Percentiles rank a stretch among this genome's conserved stretches.
These are phyloP conservation scores for Lacerta bilineata DNA, from an alignment of 2,797 vertebrate genomes.

Conservation along the genomic window DNA sequence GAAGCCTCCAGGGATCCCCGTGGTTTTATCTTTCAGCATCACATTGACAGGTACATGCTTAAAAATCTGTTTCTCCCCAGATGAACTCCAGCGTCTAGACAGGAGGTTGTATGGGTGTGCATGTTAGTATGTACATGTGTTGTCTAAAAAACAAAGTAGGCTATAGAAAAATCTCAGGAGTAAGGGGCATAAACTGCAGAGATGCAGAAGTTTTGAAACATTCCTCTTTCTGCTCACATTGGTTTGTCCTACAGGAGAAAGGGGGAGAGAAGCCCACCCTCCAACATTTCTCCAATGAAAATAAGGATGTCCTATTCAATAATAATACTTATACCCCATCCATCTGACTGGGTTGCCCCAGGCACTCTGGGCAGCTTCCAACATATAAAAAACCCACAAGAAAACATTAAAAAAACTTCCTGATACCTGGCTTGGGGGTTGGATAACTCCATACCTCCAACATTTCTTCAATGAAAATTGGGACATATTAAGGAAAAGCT, in stretches of 20 bases:
- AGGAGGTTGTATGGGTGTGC: conserved; percentile 15
- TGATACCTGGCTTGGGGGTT: too few species aligned
- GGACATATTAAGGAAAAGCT: too few species aligned
- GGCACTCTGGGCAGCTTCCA: too few species aligned
- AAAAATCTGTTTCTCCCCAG: conserved; percentile 57
- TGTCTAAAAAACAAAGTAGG: conserved; percentile 39
- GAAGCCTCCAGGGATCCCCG: conserved; percentile 30
- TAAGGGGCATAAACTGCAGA: conserved; percentile 4
- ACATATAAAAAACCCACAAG: too few species aligned
- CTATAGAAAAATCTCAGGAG: conserved; percentile 3
- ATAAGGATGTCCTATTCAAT: too few species aligned
- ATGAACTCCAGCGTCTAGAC: conserved; percentile 39
- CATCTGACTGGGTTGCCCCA: too few species aligned
- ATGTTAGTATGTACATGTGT: not conserved
- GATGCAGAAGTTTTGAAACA: not conserved
- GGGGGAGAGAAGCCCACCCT: not conserved
- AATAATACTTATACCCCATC: too few species aligned
- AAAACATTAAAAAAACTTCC: too few species aligned
- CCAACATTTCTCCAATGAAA: too few species aligned
- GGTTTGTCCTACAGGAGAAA: not conserved
- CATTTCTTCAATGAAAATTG: too few species aligned
- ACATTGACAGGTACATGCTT: conserved; percentile 46
- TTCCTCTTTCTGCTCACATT: not conserved
- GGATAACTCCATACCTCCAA: too few species aligned
- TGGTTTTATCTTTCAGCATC: conserved; percentile 48